Evolutionary conservation across 2,888 invertebrate species (phyloP), one percentile per base, ranked within the genome.

Genomic region (Branchipolynoe longqiensis): DNA sequence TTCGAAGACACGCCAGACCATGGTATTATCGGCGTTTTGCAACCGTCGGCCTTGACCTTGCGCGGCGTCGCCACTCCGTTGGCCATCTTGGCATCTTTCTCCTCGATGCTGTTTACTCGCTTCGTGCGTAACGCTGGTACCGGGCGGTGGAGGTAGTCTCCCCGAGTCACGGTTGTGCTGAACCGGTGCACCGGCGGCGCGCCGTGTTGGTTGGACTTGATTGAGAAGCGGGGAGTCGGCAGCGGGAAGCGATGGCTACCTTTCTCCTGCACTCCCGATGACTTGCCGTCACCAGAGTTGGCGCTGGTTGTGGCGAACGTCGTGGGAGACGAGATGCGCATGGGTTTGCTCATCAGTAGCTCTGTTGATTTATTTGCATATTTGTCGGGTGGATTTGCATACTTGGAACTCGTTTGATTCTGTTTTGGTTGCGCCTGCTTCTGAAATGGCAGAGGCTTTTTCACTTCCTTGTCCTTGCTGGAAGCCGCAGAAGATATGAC

Each of bases 1-100:
- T 69, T 69, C 18, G 69, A 69, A 0, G 69, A 69, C 36, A 69
- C 38, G 0, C 36, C 69, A 14, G 69, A 22, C 69, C 69, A 69
- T 18, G 69, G n/a, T n/a, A n/a, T n/a, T n/a, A n/a, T n/a, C n/a
- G n/a, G 69, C 1, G 0, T 14, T 2, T 18, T 69, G 33, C 25
- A 6, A 14, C 31, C 62, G n/a, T 69, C 69, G 33, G 33, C 38
- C 33, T 62, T 28, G 22, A 62, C 22, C n/a, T n/a, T n/a, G 6
- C 22, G 28, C 3, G 62, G 62, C 22, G 62, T 62, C 36, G 36
- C 14, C 1, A 25, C 36, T 8, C 38, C 69, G n/a, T 69, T 69
- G 2, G 6, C 38, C 8, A 22, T 4, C 69, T 69, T 69, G 0
- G 38, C 1, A 3, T 69, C 69, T n/a, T 69, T 69, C 2, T 69